Conservation (phyloP, 1,140 invertebrate species). For the Drosophila lacertosa region DNA sequence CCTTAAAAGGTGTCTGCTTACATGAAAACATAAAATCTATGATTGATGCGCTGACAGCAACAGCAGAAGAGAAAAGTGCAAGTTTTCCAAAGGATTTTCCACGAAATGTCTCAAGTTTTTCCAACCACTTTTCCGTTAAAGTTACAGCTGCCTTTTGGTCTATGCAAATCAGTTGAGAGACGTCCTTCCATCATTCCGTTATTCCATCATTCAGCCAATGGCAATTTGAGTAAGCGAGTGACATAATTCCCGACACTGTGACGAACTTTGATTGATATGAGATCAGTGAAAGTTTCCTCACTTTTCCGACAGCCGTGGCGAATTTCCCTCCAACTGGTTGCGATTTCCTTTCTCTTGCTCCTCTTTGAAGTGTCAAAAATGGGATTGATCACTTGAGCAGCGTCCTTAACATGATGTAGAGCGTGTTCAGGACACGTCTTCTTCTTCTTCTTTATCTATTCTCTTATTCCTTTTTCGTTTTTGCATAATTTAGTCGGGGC, state of each 20-base stretch:
- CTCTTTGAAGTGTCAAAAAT: constrained; percentile 64
- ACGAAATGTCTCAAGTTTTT: constrained; percentile 43
- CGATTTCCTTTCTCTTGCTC: constrained; percentile 4
- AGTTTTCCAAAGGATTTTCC: constrained; percentile 35
- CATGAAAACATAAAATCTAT: constrained; percentile 69
- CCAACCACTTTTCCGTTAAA: constrained; percentile 43
- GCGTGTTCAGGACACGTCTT: constrained; percentile 21
- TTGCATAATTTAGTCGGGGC: constrained; percentile 70
- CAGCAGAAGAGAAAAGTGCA: constrained; percentile 27
- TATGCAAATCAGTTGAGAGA: constrained; percentile 67
- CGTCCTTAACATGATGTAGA: constrained; percentile 64
- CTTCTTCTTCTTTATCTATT: no score
- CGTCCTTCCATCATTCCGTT: constrained; percentile 27
- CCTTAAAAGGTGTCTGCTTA: constrained; percentile 48
- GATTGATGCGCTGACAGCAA: constrained; percentile 69
- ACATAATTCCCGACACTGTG: constrained; percentile 83
- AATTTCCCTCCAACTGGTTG: constrained; percentile 66
- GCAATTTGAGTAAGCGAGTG: constrained; percentile 83
- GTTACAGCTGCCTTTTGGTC: constrained; percentile 45
- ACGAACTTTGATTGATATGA: constrained; percentile 83
- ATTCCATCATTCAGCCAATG: constrained; percentile 60
- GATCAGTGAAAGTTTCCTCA: constrained; percentile 63
- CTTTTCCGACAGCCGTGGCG: constrained; percentile 65
- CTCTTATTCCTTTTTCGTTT: no score
- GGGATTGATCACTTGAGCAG: constrained; percentile 73